Evolutionary conservation across 2,797 vertebrate genomes (phyloP).

Genomic region (Coregonus ussuriensis): DNA sequence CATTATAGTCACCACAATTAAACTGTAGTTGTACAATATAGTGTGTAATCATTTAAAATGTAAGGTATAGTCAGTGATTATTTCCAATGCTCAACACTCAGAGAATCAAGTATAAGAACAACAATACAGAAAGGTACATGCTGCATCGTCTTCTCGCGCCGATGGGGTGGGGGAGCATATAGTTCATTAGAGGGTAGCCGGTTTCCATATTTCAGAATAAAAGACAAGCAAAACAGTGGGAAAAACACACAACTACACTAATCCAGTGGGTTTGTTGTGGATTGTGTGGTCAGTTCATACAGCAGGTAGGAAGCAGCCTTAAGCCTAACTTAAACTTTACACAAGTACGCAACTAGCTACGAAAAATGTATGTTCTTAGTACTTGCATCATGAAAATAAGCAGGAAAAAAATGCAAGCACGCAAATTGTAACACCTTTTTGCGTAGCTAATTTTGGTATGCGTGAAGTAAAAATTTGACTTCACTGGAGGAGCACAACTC

Average conservation of each 20-base stretch:
- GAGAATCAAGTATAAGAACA: conserved; percentile 56
- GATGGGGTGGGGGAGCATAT: conserved; percentile 36
- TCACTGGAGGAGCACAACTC: not conserved
- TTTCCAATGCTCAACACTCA: conserved; percentile 65
- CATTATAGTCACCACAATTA: conserved; percentile 66
- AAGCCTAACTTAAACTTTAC: not conserved
- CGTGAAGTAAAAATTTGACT: not conserved
- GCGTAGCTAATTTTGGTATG: not conserved
- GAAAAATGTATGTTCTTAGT: not conserved
- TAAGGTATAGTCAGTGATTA: conserved; percentile 52
- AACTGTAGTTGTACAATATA: conserved; percentile 52
- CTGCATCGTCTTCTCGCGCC: conserved; percentile 29
- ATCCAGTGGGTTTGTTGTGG: conserved; percentile 15
- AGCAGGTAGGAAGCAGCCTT: conserved; percentile 41
- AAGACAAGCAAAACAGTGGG: conserved; percentile 23
- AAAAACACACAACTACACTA: conserved; percentile 40
- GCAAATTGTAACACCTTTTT: not conserved
- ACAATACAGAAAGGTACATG: conserved; percentile 64
- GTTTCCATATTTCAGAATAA: conserved; percentile 2
- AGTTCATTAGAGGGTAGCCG: conserved; percentile 14
- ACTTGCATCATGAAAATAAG: not conserved
- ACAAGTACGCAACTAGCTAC: not conserved
- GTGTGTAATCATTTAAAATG: conserved; percentile 53
- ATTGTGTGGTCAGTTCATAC: conserved; percentile 39
- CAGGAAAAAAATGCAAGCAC: not conserved